phyloP scores from a whole-genome alignment of 2,888 invertebrate species.

The Mycogona germanica region DNA sequence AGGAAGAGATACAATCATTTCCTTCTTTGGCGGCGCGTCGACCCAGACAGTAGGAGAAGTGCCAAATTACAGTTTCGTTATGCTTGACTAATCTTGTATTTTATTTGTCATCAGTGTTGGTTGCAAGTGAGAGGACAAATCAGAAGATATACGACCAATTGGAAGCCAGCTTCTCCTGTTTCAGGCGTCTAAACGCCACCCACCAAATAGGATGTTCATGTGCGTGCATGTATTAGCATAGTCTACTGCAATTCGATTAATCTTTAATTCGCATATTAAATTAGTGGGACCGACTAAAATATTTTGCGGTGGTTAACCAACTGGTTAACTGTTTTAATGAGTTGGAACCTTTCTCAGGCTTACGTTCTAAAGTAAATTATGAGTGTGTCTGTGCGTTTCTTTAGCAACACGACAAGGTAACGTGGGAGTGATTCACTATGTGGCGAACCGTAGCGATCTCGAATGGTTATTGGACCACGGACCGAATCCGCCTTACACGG shows the following conservation, averaged over 20 bases:
- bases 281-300: too few species aligned
- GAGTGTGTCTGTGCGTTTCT: conserved; percentile 26
- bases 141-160: conserved; percentile 62
- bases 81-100: neutral
- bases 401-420: conserved; percentile 61
- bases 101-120: conserved; percentile 3
- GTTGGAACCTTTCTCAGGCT: neutral
- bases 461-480: conserved; percentile 56
- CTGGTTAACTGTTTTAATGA: neutral
- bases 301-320: neutral
- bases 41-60: too few species aligned
- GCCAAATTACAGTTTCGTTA: too few species aligned
- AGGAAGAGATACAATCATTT: too few species aligned
- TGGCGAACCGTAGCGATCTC: conserved; percentile 51
- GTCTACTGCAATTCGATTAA: too few species aligned
- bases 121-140: conserved; percentile 13
- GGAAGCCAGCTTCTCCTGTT: conserved; percentile 62
- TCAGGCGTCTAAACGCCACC: conserved; percentile 82
- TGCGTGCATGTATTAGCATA: too few species aligned
- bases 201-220: conserved; percentile 92
- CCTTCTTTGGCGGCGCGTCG: too few species aligned
- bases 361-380: conserved; percentile 3
- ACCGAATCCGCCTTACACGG: conserved; percentile 68
- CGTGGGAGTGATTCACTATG: conserved; percentile 68
- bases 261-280: too few species aligned